Conservation (phyloP, 2,888 invertebrate species). For the Acheta domesticus region DNA sequence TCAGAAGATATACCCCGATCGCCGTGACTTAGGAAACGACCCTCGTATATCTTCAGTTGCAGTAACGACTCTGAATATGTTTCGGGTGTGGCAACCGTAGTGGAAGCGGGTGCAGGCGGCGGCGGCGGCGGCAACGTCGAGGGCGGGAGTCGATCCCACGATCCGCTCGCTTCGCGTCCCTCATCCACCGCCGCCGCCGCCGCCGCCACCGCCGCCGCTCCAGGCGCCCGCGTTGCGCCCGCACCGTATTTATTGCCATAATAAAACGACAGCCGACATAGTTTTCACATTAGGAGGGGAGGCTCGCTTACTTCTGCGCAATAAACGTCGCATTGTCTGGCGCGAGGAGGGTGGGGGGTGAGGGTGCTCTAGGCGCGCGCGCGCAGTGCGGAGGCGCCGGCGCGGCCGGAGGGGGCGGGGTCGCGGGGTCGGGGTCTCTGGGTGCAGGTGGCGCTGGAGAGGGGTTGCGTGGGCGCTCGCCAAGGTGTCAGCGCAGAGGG, state of each 20-base stretch:
- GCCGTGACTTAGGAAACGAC: too few species aligned
- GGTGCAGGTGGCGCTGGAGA: too few species aligned
- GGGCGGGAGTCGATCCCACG: neutral
- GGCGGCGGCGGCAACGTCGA: neutral
- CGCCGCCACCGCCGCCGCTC: neutral
- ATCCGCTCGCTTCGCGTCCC: neutral
- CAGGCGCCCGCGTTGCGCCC: neutral
- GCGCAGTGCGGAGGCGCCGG: too few species aligned
- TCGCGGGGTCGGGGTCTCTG: too few species aligned
- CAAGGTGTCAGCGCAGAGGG: too few species aligned
- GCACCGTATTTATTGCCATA: conserved; percentile 8
- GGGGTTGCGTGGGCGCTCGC: too few species aligned
- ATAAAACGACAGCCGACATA: conserved; percentile 9
- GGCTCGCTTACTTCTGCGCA: neutral
- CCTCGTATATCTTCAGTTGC: neutral
- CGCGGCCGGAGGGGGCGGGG: too few species aligned
- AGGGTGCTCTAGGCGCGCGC: neutral
- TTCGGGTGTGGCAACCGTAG: neutral
- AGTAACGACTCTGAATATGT: neutral
- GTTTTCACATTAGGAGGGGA: conserved; percentile 4
- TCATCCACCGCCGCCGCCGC: neutral
- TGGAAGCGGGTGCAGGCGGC: neutral
- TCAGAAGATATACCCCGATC: too few species aligned
- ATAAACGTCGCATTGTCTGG: conserved; percentile 1
- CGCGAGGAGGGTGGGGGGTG: neutral